Evolutionary conservation across 2,797 vertebrate species (phyloP), one percentile per base, ranked within the genome.

Genomic region (Anolis apletophallus): DNA sequence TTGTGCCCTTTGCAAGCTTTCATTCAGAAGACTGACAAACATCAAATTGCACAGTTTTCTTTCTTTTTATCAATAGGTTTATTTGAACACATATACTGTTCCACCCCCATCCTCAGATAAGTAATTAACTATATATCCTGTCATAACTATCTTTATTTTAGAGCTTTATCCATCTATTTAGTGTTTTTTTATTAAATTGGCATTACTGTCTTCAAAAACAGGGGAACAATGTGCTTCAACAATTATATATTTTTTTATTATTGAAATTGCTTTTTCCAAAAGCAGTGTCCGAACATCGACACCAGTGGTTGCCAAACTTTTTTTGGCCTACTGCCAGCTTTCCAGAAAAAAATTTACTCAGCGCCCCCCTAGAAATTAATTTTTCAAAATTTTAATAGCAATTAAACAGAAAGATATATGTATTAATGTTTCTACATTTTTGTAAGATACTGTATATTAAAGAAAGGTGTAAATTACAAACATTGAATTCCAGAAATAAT

Each of bases 31-130:
- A 67, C 61, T 29, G 54, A 81, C 1, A 5, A 59, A 5, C 46
- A 46, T 46, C 46, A 46, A 46, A 46, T 46, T 5, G 7, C 4
- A 8, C 3, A 46, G 46, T 46, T 46, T 46, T 46, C 46, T 46
- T 46, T 36, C 23, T 1, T 80, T 80, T 76, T 54, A 83, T 81
- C 72, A 74, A 29, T 81, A 68, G 7, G 5, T 0, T 0, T 2
- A 78, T 52, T 75, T 0, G 0, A 46, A 29, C 34, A 16, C 16
- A 36, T 6, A 0, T 7, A 34, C 5, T 88, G 61, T 75, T 52
- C 46, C 78, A 17, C 1, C 13, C 16, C 34, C 21, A 32, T 36
- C 50, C 84, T 71, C 68, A 17, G n/a, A 46, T 78, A 88, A 17
- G 29, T 69, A 40, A 40, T 40, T 2, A 67, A 79, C 73, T 21